Evolutionary conservation across 2,888 invertebrate species (phyloP), one percentile per base, ranked within the genome.

Genomic region (Leucoma salicis): DNA sequence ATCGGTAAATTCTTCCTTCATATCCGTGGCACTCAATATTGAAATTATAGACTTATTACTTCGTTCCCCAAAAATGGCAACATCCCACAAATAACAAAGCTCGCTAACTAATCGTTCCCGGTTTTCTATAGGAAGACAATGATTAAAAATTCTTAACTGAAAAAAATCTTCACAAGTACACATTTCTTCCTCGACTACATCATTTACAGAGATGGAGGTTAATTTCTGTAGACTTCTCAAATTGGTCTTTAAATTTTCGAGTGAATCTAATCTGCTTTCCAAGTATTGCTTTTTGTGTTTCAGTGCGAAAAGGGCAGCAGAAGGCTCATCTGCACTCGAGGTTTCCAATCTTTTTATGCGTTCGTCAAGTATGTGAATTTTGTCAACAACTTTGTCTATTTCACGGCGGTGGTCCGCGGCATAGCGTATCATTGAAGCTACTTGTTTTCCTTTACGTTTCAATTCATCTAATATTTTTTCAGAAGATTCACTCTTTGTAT

Each of bases 141-240:
- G 83, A 53, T 87, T 87, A 49, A 89, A 89, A 49, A 89, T 81
- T 57, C 76, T 70, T n/a, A 84, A 53, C 35, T 78, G 75, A 60
- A 64, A 84, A 60, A 78, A 87, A 61, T 88, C 87, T 61, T 74
- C 67, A 65, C 87, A 87, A 10, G 49, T 14, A 49, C 87, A 87
- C 29, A 70, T 1, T 29, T 81, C 74, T 12, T 76, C 74, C 25
- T 71, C 67, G 31, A 41, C 36, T 12, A 65, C 45, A 16, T 66
- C 61, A 28, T 71, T 76, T 10, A 69, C 13, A 13, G 67, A 43
- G 14, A 74, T 39, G 6, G 70, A 61, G 16, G 69, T 57, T 12
- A 49, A 10, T 2, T 66, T 47, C 40, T 74, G 66, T 48, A 87
- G 62, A 6, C 36, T 56, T 53, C 71, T 78, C 27, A 84, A 42